phyloP scores from a whole-genome alignment of 2,797 vertebrate genomes.

The Octomys mimax region DNA sequence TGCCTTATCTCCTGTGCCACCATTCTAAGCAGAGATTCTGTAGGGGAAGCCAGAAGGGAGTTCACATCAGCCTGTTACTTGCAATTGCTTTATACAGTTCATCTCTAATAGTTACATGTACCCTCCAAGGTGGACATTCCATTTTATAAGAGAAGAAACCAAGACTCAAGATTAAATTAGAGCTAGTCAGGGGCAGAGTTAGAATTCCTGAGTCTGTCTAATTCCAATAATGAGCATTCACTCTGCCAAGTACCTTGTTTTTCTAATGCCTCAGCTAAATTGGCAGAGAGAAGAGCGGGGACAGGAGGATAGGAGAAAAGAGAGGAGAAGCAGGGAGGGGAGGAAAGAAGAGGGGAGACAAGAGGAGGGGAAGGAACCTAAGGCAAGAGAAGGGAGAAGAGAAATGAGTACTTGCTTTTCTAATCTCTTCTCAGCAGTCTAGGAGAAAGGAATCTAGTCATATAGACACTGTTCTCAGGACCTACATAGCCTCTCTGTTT shows the following conservation, averaged over 20 bases:
- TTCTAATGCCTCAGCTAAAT: neutral
- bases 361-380: too few species aligned
- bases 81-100: neutral
- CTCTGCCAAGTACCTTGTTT: neutral
- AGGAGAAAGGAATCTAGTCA: neutral
- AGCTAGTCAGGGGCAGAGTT: neutral
- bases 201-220: neutral
- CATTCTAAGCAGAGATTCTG: neutral
- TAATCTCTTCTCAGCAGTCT: neutral
- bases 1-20: neutral
- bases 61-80: neutral
- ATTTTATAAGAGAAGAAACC: conserved; percentile 39
- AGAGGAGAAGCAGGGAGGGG: too few species aligned
- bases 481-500: neutral
- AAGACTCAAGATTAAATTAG: neutral
- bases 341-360: too few species aligned
- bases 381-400: too few species aligned
- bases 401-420: neutral
- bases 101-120: neutral
- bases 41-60: neutral
- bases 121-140: neutral
- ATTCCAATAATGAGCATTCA: neutral
- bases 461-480: neutral
- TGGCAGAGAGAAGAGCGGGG: too few species aligned
- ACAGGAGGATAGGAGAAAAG: too few species aligned